Evolutionary conservation across 2,113 vertebrate species (phyloP).

Genomic region (Capricornis sumatraensis): DNA sequence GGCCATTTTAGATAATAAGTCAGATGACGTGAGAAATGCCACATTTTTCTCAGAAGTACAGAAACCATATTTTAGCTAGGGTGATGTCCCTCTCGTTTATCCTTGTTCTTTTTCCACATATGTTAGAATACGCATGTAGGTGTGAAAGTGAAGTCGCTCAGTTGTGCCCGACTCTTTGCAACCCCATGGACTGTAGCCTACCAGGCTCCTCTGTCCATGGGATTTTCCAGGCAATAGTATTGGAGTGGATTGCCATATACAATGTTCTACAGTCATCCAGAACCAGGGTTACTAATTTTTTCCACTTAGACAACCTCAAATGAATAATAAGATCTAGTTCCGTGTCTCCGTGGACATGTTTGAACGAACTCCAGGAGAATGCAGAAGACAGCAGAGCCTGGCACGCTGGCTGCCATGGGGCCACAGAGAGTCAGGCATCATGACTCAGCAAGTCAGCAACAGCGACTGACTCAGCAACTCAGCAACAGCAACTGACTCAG

Average conservation of each 20-base stretch:
- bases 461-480: too few species aligned
- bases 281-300: background rate
- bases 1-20: background rate
- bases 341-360: background rate
- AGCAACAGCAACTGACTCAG: background rate
- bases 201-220: too few species aligned
- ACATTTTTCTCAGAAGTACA: background rate
- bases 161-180: too few species aligned
- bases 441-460: background rate
- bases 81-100: background rate
- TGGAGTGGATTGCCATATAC: background rate
- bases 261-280: background rate
- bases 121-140: background rate
- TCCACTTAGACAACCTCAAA: background rate
- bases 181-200: too few species aligned
- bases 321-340: background rate
- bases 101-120: background rate
- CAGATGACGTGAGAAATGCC: background rate
- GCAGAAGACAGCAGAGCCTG: background rate
- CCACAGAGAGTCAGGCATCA: rapidly evolving
- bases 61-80: background rate
- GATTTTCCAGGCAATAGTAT: too few species aligned
- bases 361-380: background rate
- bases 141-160: too few species aligned
- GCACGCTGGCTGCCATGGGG: rapidly evolving